These are phyloP conservation scores for Lepidochitona cinerea DNA, from an alignment of 2,888 invertebrate species.

Conservation along the genomic window DNA sequence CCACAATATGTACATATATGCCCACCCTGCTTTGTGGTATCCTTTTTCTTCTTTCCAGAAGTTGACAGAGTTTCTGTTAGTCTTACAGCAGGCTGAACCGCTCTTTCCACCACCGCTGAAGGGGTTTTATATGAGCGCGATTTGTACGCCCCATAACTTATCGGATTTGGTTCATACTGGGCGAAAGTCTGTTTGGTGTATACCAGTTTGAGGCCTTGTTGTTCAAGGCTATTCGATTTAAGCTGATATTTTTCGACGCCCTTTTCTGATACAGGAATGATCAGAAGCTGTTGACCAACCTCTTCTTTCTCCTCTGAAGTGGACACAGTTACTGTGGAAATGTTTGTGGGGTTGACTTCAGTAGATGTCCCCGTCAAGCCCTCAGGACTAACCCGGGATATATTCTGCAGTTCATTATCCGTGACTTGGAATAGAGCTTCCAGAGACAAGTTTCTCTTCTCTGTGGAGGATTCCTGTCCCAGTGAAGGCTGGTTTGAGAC, in stretches of 20 bases:
- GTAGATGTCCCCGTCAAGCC: background rate
- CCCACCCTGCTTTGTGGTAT: constrained; percentile 74
- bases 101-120: constrained; percentile 1
- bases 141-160: constrained; percentile 14
- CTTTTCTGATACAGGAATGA: constrained; percentile 15
- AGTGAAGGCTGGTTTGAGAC: background rate
- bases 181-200: constrained; percentile 35
- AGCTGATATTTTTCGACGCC: constrained; percentile 34
- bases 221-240: constrained; percentile 35
- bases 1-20: constrained; percentile 91
- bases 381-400: constrained; percentile 33
- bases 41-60: constrained; percentile 16
- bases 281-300: constrained; percentile 13
- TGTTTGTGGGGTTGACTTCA: constrained; percentile 10
- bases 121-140: background rate
- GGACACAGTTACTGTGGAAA: constrained; percentile 20
- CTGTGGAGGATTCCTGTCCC: background rate
- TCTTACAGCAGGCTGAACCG: background rate
- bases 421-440: constrained; percentile 67
- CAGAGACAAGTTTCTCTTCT: constrained; percentile 55
- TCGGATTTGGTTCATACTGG: constrained; percentile 21
- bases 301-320: constrained; percentile 18
- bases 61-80: constrained; percentile 4
- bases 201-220: constrained; percentile 37
- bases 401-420: constrained; percentile 66